Conservation (phyloP, 2,888 invertebrate genomes). For the Augochlorella aurata region DNA sequence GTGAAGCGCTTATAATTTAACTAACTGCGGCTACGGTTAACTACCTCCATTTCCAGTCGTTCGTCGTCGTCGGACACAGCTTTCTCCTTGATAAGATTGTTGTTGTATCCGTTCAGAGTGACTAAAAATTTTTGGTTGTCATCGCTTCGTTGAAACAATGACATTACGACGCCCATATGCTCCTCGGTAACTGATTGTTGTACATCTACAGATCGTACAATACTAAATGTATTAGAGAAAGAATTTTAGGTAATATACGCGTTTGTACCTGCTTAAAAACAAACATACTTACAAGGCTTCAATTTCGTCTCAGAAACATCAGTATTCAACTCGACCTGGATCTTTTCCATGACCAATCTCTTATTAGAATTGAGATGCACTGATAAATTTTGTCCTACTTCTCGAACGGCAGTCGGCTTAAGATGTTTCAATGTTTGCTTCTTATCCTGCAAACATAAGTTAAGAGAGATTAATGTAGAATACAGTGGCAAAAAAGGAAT, state of each 20-base stretch:
- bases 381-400: constrained; percentile 77
- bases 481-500: background rate
- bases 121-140: constrained; percentile 80
- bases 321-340: constrained; percentile 76
- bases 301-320: constrained; percentile 64
- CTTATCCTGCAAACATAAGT: constrained; percentile 72
- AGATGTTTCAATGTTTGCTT: constrained; percentile 70
- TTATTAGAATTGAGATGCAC: constrained; percentile 78
- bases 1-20: constrained; percentile 13
- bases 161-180: constrained; percentile 78
- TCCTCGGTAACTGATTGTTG: constrained; percentile 74
- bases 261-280: background rate
- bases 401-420: constrained; percentile 66
- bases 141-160: constrained; percentile 78
- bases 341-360: constrained; percentile 79
- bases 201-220: constrained; percentile 68
- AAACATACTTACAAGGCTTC: constrained; percentile 75
- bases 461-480: background rate
- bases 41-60: constrained; percentile 77
- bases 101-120: constrained; percentile 79
- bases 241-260: constrained; percentile 27
- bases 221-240: constrained; percentile 53
- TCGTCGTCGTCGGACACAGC: constrained; percentile 74
- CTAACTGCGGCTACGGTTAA: constrained; percentile 14
- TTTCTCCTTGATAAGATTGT: constrained; percentile 74